phyloP scores from a whole-genome alignment of 2,797 vertebrate genomes.

The Buphagus erythrorhynchus region DNA sequence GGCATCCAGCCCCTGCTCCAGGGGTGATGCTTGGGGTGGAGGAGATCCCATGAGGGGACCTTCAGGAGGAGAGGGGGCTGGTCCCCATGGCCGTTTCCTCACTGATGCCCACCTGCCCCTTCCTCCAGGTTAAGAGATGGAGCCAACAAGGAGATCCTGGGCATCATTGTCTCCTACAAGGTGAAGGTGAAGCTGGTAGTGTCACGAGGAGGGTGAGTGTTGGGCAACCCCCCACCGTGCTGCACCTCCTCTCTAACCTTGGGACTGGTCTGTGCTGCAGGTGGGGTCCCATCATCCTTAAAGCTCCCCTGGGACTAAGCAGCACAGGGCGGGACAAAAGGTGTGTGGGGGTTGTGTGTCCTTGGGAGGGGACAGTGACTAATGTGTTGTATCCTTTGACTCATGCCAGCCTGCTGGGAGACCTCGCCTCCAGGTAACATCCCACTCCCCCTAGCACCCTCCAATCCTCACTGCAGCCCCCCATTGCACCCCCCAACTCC shows the following conservation, averaged over 20 bases:
- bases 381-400: conserved; percentile 70
- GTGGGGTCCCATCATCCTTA: not conserved
- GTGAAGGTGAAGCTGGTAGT: conserved; percentile 98
- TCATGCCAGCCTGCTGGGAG: conserved; percentile 89
- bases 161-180: conserved; percentile 96
- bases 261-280: not conserved
- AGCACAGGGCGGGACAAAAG: not conserved
- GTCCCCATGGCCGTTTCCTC: fast-evolving
- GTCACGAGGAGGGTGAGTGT: conserved; percentile 92
- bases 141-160: conserved; percentile 92
- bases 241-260: not conserved
- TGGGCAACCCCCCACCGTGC: not conserved
- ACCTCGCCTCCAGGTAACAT: conserved; percentile 91
- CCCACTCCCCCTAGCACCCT: not conserved
- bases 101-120: not conserved
- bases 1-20: not conserved
- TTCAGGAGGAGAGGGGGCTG: not conserved
- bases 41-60: not conserved
- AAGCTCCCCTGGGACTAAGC: not conserved
- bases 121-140: conserved; percentile 88
- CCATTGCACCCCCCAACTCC: not conserved
- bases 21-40: not conserved
- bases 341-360: not conserved
- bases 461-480: not conserved
- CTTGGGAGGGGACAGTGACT: not conserved